Evolutionary conservation across 2,797 vertebrate species (phyloP), one percentile per base, ranked within the genome.

Genomic region (Clamator glandarius): DNA sequence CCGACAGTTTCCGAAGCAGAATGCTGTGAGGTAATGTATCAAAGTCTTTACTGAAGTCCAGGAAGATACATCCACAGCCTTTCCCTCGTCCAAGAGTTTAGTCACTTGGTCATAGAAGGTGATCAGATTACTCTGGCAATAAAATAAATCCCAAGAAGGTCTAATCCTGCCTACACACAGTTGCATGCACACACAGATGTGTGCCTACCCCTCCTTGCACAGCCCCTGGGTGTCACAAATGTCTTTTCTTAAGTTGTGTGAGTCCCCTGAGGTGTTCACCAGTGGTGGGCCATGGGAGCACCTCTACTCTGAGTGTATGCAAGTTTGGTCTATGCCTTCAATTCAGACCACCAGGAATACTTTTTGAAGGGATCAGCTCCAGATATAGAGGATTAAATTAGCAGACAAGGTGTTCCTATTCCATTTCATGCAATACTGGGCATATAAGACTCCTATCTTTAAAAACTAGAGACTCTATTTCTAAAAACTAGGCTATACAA

Each of bases 151-250:
- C 4, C 26, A 28, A 16, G 62, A 33, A 57, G 15, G 7, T 46
- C 7, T 66, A 57, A 59, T 13, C 11, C 14, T 10, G 23, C 4
- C 0, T 0, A 0, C 0, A 0, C 18, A 19, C 35, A 23, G 25
- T 41, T 36, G 31, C 26, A 15, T 0, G 3, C 20, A 28, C 36
- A 48, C 7, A 11, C 8, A 14, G 8, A 5, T 42, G 31, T 17
- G 36, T 1, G 0, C 13, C 8, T 12, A 6, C 4, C 5, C 5
- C 0, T 2, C 10, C 33, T 25, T 24, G 7, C 13, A 35, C 2
- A 41, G 51, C 7, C 29, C 16, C 20, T 11, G 8, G 4, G 11
- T 23, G 23, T 9, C 16, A 67, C 28, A 31, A 18, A 15, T 15
- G 3, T 75, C 35, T 64, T 8, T 13, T 57, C 16, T 24, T 2